These are phyloP conservation scores for Lissocephala sabroskyi DNA, from an alignment of 2,888 invertebrate species.

Conservation along the genomic window DNA sequence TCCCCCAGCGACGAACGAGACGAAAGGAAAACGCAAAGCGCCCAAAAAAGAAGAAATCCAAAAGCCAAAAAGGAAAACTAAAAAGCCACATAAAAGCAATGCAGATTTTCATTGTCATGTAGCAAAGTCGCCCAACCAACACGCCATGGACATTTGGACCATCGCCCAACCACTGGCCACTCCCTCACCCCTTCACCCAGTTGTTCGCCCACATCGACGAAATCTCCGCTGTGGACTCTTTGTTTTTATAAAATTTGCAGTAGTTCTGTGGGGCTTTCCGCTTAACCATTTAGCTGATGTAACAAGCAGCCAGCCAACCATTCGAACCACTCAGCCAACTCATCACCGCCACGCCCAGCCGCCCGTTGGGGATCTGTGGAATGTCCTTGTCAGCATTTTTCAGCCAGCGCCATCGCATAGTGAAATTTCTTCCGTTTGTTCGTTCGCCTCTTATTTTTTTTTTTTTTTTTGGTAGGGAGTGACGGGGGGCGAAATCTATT, in stretches of 20 bases:
- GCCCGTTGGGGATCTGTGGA: conserved; percentile 23
- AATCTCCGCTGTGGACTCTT: conserved; percentile 29
- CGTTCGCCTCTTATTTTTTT: not conserved
- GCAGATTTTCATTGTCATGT: conserved; percentile 58
- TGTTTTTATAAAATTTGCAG: conserved; percentile 44
- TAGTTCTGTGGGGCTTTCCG: conserved; percentile 23
- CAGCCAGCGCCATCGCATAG: conserved; percentile 17
- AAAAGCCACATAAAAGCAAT: conserved; percentile 31
- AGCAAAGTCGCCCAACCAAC: conserved; percentile 55
- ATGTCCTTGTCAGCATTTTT: conserved; percentile 59
- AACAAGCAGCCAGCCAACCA: conserved; percentile 42
- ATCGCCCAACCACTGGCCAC: conserved; percentile 9
- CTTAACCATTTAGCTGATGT: conserved; percentile 63
- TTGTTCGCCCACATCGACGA: conserved; percentile 2
- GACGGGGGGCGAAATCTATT: conserved; percentile 53
- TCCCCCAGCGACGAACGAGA: too few relatives aligned
- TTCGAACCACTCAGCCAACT: conserved; percentile 13
- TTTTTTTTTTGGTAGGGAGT: conserved; percentile 29
- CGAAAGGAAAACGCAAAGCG: conserved; percentile 36
- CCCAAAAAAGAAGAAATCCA: not conserved
- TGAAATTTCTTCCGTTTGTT: conserved; percentile 23
- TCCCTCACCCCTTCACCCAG: not conserved
- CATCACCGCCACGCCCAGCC: conserved; percentile 11
- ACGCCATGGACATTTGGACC: too few relatives aligned
- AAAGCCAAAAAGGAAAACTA: not conserved